Conservation (phyloP, 2,113 vertebrate genomes). For the Prionailurus bengalensis region DNA sequence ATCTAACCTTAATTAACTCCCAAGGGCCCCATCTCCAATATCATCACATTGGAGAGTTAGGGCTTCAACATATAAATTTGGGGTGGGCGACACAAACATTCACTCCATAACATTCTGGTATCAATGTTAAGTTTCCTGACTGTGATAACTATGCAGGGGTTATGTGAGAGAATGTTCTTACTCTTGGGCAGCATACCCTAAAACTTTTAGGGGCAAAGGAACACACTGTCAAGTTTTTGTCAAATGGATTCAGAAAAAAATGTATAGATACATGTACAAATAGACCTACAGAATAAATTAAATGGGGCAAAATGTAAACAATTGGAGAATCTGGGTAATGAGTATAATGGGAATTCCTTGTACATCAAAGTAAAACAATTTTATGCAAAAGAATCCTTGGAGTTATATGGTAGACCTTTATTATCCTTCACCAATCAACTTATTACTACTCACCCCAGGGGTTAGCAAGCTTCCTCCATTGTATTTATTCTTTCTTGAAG, state of each 20-base stretch:
- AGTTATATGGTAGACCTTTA: background rate
- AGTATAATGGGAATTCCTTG: background rate
- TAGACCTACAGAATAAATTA: background rate
- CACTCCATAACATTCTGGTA: background rate
- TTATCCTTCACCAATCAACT: background rate
- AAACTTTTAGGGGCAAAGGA: background rate
- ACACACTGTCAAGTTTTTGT: background rate
- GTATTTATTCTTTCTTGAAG: background rate
- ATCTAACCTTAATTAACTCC: background rate
- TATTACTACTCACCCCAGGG: background rate
- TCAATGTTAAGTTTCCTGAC: background rate
- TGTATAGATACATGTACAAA: background rate
- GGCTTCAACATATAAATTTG: background rate
- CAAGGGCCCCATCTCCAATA: background rate
- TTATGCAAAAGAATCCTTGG: background rate
- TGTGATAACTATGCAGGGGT: background rate
- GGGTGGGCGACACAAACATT: background rate
- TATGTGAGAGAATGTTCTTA: background rate
- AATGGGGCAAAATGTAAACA: background rate
- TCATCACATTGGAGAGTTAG: background rate
- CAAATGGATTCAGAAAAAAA: background rate
- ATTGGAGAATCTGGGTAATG: background rate
- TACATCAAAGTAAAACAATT: background rate
- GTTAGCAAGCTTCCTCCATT: background rate
- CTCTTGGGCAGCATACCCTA: background rate